These are phyloP conservation scores for Cacoxenus indagator DNA, from an alignment of 2,888 invertebrate genomes.

Conservation along the genomic window DNA sequence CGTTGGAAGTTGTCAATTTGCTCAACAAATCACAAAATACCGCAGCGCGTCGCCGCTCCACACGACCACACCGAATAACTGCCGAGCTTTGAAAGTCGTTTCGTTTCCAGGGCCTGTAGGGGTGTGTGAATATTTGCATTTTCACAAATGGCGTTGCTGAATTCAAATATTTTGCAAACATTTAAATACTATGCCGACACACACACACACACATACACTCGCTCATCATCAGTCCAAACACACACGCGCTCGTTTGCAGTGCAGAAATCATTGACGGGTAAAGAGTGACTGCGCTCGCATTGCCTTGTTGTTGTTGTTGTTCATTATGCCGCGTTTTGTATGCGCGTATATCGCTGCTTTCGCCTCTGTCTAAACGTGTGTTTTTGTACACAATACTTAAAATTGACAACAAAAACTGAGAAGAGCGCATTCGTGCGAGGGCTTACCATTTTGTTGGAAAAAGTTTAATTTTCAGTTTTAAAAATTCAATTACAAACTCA, in stretches of 20 bases:
- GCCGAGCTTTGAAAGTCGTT: neutral
- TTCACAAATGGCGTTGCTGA: conserved; percentile 49
- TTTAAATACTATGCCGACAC: conserved; percentile 47
- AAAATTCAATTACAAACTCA: too few species aligned
- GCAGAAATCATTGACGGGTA: neutral
- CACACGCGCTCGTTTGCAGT: conserved; percentile 42
- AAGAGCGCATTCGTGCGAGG: conserved; percentile 9
- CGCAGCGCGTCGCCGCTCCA: neutral
- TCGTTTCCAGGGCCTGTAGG: neutral
- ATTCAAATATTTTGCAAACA: conserved; percentile 58
- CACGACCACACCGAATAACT: neutral
- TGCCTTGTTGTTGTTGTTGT: neutral
- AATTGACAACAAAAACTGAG: conserved; percentile 8
- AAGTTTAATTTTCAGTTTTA: neutral
- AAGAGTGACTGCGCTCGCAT: neutral
- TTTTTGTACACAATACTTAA: neutral
- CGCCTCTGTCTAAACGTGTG: neutral
- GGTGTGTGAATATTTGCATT: conserved; percentile 36
- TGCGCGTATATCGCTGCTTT: neutral
- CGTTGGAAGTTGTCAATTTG: conserved; percentile 41
- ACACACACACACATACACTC: conserved; percentile 13
- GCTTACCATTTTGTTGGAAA: neutral
- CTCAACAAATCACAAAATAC: conserved; percentile 40
- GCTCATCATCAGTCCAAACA: neutral
- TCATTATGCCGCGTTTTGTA: neutral